phyloP scores from a whole-genome alignment of 1,140 invertebrate genomes.

The Lamellibrachia luymesi region DNA sequence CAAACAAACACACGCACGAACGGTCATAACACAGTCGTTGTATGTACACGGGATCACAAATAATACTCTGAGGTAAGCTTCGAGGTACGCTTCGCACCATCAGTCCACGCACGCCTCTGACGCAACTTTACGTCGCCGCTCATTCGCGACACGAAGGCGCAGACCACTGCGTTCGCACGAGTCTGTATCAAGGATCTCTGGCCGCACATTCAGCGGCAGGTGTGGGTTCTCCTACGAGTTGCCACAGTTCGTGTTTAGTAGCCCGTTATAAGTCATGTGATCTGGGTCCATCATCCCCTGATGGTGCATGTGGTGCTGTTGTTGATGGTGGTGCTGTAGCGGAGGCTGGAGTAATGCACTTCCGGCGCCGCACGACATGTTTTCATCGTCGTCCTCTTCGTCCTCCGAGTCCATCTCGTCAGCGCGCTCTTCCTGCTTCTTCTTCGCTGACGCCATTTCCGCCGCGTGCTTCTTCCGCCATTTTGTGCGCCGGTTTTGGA shows the following conservation, averaged over 20 bases:
- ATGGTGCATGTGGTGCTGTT: not conserved
- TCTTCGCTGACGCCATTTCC: slow-evolving; percentile 96
- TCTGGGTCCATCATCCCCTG: not conserved
- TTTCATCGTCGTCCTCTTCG: slow-evolving; percentile 54
- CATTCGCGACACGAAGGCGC: not conserved
- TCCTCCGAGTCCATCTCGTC: slow-evolving; percentile 69
- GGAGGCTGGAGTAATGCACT: not conserved
- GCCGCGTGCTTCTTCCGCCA: slow-evolving; percentile 99
- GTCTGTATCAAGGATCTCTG: not conserved
- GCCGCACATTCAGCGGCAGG: not conserved
- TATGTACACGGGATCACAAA: not conserved
- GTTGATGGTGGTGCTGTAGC: not conserved
- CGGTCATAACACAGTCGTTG: not conserved
- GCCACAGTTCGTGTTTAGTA: not conserved
- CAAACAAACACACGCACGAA: not conserved
- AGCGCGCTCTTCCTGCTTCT: slow-evolving; percentile 85
- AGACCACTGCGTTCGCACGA: not conserved
- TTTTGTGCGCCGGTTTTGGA: slow-evolving; percentile 98
- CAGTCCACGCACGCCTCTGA: not conserved
- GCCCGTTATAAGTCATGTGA: not conserved
- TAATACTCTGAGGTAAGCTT: not conserved
- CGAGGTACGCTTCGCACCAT: not conserved
- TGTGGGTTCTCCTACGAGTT: not conserved
- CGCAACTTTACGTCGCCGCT: not conserved
- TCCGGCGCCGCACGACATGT: not conserved